Percentiles rank a stretch among this genome's conserved stretches.
Conservation (phyloP, 2,113 vertebrate genomes). For the Steatornis caripensis region DNA sequence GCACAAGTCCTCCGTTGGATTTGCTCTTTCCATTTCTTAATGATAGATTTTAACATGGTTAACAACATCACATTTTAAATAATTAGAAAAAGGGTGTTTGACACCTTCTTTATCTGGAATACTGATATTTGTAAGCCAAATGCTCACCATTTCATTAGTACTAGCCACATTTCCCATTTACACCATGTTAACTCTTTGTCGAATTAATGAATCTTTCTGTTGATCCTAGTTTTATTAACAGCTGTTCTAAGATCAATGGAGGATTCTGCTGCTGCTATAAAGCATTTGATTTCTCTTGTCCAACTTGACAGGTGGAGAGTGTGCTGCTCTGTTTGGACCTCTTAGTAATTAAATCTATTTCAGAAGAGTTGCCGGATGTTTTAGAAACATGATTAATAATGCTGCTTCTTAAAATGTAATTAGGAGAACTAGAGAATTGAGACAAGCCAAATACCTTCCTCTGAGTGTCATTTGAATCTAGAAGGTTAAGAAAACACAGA, state of each 20-base stretch:
- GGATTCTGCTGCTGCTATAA: slow-evolving; percentile 9
- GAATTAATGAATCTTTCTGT: slow-evolving; percentile 1
- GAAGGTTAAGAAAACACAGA: background rate
- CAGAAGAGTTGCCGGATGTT: background rate
- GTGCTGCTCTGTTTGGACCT: slow-evolving; percentile 2
- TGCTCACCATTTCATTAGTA: background rate
- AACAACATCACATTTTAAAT: background rate
- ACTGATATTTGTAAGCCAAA: background rate
- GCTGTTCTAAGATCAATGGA: slow-evolving; percentile 23
- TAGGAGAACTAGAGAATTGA: background rate
- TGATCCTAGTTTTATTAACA: slow-evolving; percentile 31
- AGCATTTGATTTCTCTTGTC: slow-evolving; percentile 34
- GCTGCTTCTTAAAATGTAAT: slow-evolving; percentile 37
- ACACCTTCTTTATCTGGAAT: background rate
- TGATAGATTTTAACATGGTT: background rate
- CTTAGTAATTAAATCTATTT: slow-evolving; percentile 45
- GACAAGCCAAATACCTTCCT: background rate
- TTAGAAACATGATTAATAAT: slow-evolving; percentile 20
- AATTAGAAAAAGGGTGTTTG: background rate
- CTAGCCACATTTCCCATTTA: background rate
- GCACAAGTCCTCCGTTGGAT: background rate
- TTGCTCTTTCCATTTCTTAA: background rate
- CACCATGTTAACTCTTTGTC: background rate
- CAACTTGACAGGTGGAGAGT: background rate
- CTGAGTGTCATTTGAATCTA: background rate